Percentiles rank a stretch among this genome's conserved stretches.
phyloP scores from a whole-genome alignment of 2,888 invertebrate genomes.

The Cantharis nigra region DNA sequence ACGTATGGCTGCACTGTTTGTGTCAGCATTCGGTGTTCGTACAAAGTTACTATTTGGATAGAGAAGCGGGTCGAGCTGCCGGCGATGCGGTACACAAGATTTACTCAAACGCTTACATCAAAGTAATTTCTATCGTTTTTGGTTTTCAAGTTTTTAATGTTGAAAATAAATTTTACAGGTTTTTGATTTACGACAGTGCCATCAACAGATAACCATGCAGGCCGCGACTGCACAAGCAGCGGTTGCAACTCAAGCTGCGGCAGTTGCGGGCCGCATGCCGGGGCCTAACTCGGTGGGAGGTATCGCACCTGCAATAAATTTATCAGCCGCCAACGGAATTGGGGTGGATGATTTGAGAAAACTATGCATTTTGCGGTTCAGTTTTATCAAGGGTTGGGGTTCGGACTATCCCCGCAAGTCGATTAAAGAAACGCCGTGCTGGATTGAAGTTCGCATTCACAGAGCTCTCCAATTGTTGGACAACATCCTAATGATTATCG shows the following conservation, averaged over 20 bases:
- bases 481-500: constrained; percentile 96
- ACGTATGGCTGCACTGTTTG: constrained; percentile 95
- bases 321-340: constrained; percentile 94
- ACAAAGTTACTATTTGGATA: constrained; percentile 96
- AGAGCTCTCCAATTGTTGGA: constrained; percentile 95
- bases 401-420: constrained; percentile 96
- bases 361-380: constrained; percentile 93
- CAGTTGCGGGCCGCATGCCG: constrained; percentile 90
- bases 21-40: constrained; percentile 98
- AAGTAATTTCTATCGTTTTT: constrained; percentile 62
- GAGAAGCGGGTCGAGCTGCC: constrained; percentile 94
- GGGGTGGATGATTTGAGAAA: constrained; percentile 97
- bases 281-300: constrained; percentile 75
- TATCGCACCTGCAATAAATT: constrained; percentile 72
- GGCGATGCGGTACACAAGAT: constrained; percentile 99
- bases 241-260: constrained; percentile 95
- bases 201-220: constrained; percentile 96
- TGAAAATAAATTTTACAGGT: constrained; percentile 63
- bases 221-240: constrained; percentile 93
- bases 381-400: constrained; percentile 99
- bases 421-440: constrained; percentile 98
- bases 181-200: constrained; percentile 96
- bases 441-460: constrained; percentile 94
- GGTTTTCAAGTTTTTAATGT: background rate
- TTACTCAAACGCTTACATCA: constrained; percentile 96